Evolutionary conservation across 2,888 invertebrate genomes (phyloP).

Genomic region (Melipona bicolor): DNA sequence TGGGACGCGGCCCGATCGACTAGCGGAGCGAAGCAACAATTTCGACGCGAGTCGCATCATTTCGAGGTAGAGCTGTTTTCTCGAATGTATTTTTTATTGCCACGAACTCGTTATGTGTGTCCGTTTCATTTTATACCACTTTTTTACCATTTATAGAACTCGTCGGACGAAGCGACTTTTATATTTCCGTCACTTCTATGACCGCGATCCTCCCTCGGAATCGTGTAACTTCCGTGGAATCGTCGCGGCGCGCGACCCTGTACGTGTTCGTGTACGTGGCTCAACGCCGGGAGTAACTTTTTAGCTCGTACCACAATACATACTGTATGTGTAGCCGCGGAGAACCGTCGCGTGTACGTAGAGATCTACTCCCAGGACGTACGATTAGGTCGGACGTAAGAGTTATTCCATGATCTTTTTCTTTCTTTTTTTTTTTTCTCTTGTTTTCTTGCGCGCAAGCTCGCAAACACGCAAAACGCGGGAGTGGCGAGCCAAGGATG

Average conservation of each 20-base stretch:
- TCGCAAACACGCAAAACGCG: constrained; percentile 1
- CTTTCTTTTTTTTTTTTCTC: too few relatives aligned
- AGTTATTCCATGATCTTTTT: constrained; percentile 11
- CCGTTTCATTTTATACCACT: constrained; percentile 68
- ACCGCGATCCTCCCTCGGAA: constrained; percentile 64
- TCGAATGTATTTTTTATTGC: constrained; percentile 59
- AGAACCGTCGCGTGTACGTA: constrained; percentile 55
- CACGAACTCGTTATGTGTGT: constrained; percentile 52
- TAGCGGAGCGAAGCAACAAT: constrained; percentile 27
- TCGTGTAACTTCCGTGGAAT: constrained; percentile 61
- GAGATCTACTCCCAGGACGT: constrained; percentile 51
- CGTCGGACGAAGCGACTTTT: constrained; percentile 63
- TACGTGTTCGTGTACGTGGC: constrained; percentile 67
- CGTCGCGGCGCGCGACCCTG: constrained; percentile 57
- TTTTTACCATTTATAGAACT: constrained; percentile 69
- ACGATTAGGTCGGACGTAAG: constrained; percentile 59
- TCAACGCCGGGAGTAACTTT: constrained; percentile 58
- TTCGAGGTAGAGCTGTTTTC: constrained; percentile 58
- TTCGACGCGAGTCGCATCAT: constrained; percentile 60
- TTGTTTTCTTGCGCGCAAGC: too few relatives aligned
- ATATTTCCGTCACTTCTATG: constrained; percentile 61
- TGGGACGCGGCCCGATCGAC: constrained; percentile 19
- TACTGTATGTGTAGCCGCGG: constrained; percentile 56
- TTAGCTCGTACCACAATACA: constrained; percentile 48
- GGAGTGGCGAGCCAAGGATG: constrained; percentile 42